Percentiles rank a stretch among this genome's conserved stretches.
phyloP scores from a whole-genome alignment of 2,797 vertebrate genomes.

The Mus caroli region DNA sequence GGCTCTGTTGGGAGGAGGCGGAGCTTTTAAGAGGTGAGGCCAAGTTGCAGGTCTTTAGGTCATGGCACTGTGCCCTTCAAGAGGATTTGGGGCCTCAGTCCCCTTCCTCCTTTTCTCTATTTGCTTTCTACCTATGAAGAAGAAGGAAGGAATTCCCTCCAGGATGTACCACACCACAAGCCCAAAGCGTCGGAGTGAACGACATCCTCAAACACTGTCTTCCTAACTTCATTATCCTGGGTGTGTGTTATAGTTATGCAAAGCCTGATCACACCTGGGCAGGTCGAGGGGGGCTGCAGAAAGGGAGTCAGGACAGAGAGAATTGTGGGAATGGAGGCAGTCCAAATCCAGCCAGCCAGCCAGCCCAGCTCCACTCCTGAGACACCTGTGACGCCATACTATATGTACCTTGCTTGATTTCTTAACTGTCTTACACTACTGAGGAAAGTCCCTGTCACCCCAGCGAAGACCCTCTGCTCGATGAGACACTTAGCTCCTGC shows the following conservation, averaged over 20 bases:
- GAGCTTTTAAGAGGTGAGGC: not conserved
- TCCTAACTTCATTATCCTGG: not conserved
- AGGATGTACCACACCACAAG: not conserved
- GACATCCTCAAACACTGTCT: not conserved
- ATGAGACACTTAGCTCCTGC: not conserved
- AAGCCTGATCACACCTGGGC: not conserved
- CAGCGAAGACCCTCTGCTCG: not conserved
- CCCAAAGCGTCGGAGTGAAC: not conserved
- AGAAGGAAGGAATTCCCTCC: no score
- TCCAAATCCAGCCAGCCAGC: not conserved
- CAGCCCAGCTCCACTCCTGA: rapidly evolving
- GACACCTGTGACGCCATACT: not conserved
- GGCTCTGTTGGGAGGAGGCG: not conserved
- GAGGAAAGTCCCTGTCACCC: not conserved
- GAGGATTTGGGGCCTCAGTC: not conserved
- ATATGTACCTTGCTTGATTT: rapidly evolving
- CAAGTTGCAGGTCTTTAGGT: not conserved
- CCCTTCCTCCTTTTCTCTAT: not conserved
- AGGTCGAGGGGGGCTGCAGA: not conserved
- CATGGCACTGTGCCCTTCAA: not conserved
- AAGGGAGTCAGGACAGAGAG: not conserved
- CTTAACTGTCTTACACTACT: not conserved
- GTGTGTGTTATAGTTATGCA: no score
- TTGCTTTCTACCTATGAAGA: not conserved
- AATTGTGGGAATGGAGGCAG: not conserved